These are phyloP conservation scores for Cyclargus thomasi DNA, from an alignment of 1,140 invertebrate genomes.

Conservation along the genomic window DNA sequence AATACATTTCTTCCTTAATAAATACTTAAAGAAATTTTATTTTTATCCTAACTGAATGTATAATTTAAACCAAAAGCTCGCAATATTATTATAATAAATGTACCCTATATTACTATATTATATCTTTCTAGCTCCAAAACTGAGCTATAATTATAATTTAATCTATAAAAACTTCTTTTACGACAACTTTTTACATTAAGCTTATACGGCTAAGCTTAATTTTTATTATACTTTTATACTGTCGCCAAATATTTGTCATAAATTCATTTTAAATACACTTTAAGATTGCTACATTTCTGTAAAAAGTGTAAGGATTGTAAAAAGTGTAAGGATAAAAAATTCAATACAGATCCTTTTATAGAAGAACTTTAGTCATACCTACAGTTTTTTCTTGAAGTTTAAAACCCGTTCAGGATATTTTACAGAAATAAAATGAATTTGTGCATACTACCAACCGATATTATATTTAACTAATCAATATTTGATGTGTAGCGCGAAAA, in stretches of 20 bases:
- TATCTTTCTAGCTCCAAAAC: neutral
- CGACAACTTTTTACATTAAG: neutral
- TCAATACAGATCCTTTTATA: neutral
- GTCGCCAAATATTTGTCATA: neutral
- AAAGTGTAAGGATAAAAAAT: no score
- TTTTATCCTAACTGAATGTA: neutral
- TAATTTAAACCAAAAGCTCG: conserved; percentile 3
- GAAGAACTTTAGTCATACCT: neutral
- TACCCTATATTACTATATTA: neutral
- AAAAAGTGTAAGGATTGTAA: no score
- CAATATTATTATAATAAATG: conserved; percentile 5
- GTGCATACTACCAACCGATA: neutral
- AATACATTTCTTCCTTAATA: no score
- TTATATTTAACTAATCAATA: neutral
- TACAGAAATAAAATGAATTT: conserved; percentile 5
- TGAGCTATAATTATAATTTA: neutral
- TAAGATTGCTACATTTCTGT: no score
- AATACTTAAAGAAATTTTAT: neutral
- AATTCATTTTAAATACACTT: neutral
- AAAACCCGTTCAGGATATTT: neutral
- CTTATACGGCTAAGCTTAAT: neutral
- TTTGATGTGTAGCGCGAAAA: conserved; percentile 3
- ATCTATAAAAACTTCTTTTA: neutral
- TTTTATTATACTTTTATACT: neutral
- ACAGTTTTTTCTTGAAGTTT: neutral